phyloP scores from a whole-genome alignment of 2,113 vertebrate species.

The Varanus salvator region DNA sequence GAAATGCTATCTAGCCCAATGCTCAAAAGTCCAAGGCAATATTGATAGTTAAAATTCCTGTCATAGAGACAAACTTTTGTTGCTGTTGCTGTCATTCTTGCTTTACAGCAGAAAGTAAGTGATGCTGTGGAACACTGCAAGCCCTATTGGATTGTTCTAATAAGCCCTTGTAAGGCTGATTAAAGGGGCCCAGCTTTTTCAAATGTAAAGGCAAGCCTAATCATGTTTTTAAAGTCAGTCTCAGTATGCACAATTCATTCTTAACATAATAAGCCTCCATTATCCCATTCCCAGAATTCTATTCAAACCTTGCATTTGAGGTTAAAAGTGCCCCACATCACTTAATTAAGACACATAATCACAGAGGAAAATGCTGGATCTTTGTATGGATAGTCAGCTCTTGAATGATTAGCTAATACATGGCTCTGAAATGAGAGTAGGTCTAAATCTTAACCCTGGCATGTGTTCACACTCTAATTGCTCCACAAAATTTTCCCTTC shows the following conservation, averaged over 20 bases:
- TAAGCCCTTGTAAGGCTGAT: slow-evolving; percentile 62
- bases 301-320: slow-evolving; percentile 68
- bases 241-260: slow-evolving; percentile 74
- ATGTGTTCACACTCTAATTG: slow-evolving; percentile 67
- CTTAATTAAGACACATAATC: slow-evolving; percentile 74
- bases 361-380: slow-evolving; percentile 71
- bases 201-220: slow-evolving; percentile 65
- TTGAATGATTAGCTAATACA: slow-evolving; percentile 68
- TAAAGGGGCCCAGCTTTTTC: slow-evolving; percentile 62
- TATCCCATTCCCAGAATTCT: slow-evolving; percentile 71
- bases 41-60: slow-evolving; percentile 48
- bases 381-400: slow-evolving; percentile 67
- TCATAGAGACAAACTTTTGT: slow-evolving; percentile 40
- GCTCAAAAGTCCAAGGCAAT: slow-evolving; percentile 8
- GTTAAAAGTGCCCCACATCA: slow-evolving; percentile 62
- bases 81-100: slow-evolving; percentile 39
- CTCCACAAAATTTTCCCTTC: slow-evolving; percentile 62
- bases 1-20: slow-evolving; percentile 20
- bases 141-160: slow-evolving; percentile 64
- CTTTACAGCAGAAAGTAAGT: slow-evolving; percentile 44
- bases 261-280: slow-evolving; percentile 75
- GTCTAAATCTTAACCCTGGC: slow-evolving; percentile 69
- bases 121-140: slow-evolving; percentile 56
- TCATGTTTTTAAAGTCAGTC: slow-evolving; percentile 70
- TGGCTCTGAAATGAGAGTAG: slow-evolving; percentile 50